Evolutionary conservation across 1,140 invertebrate species (phyloP).

Genomic region (Neodiprion virginianus): DNA sequence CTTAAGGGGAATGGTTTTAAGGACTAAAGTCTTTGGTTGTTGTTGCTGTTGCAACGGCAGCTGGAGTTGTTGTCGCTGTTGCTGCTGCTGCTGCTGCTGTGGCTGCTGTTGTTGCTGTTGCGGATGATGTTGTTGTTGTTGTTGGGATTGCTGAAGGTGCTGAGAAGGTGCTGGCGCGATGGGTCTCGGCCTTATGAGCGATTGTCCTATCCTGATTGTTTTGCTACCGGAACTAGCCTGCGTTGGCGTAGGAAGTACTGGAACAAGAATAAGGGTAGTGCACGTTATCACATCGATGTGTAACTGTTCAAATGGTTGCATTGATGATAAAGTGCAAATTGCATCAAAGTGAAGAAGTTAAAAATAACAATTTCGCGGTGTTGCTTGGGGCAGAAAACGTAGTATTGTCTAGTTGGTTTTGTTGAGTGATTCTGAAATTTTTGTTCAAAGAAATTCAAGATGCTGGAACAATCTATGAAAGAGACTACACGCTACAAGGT

Average conservation of each 20-base stretch:
- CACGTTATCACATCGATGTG: too few species aligned
- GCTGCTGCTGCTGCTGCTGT: slow-evolving; percentile 13
- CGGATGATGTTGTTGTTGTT: slow-evolving; percentile 33
- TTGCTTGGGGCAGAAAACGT: too few species aligned
- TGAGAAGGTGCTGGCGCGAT: slow-evolving; percentile 40
- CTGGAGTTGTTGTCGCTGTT: slow-evolving; percentile 1
- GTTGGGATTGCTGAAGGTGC: slow-evolving; percentile 21
- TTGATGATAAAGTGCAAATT: slow-evolving; percentile 9
- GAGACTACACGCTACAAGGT: too few species aligned
- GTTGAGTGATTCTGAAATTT: too few species aligned
- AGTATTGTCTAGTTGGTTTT: too few species aligned
- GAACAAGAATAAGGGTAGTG: slow-evolving; percentile 15
- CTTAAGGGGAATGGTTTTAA: slow-evolving; percentile 57
- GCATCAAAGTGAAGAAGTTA: not conserved
- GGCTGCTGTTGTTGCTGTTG: slow-evolving; percentile 30
- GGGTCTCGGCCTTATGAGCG: slow-evolving; percentile 46
- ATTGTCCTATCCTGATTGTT: slow-evolving; percentile 50
- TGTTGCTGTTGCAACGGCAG: slow-evolving; percentile 26
- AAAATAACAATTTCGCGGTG: slow-evolving; percentile 2
- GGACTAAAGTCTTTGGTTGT: slow-evolving; percentile 53
- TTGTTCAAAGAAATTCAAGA: too few species aligned
- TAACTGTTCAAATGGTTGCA: too few species aligned
- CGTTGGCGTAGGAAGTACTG: slow-evolving; percentile 43
- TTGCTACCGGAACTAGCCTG: slow-evolving; percentile 36
- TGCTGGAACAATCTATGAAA: too few species aligned